Percentiles rank a stretch among this genome's conserved stretches.
These are phyloP conservation scores for Anoplophora glabripennis DNA, from an alignment of 1,140 invertebrate species.

Conservation along the genomic window DNA sequence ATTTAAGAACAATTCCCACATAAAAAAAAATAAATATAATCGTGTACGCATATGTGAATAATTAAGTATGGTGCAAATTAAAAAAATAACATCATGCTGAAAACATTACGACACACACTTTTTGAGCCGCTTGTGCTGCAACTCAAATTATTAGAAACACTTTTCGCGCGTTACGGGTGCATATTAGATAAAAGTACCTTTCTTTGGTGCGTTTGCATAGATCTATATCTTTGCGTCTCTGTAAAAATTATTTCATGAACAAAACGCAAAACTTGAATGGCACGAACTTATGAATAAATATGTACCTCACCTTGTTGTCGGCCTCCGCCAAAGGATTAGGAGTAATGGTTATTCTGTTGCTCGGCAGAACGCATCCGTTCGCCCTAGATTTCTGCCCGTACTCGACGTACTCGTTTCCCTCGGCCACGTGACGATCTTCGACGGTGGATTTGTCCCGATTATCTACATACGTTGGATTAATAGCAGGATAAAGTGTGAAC, in stretches of 20 bases:
- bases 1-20: too few species aligned
- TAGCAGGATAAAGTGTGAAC: neutral
- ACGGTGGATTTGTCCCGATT: slow-evolving; percentile 45
- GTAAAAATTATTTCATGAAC: neutral
- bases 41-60: too few species aligned
- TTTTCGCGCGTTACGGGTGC: too few species aligned
- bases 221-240: neutral
- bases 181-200: neutral
- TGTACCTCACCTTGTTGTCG: slow-evolving; percentile 57
- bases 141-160: neutral
- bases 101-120: neutral
- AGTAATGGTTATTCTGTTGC: slow-evolving; percentile 66
- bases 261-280: slow-evolving; percentile 1
- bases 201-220: neutral
- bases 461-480: slow-evolving; percentile 20
- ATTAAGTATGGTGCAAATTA: too few species aligned
- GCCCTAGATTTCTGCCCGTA: slow-evolving; percentile 46
- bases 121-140: too few species aligned
- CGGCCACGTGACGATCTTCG: slow-evolving; percentile 52
- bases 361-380: slow-evolving; percentile 59
- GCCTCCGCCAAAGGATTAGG: slow-evolving; percentile 67
- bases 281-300: slow-evolving; percentile 10
- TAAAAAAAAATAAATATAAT: too few species aligned
- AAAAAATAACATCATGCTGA: neutral
- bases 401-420: slow-evolving; percentile 47